Conservation (phyloP, 1,140 invertebrate genomes). For the Plutomurus gul region DNA sequence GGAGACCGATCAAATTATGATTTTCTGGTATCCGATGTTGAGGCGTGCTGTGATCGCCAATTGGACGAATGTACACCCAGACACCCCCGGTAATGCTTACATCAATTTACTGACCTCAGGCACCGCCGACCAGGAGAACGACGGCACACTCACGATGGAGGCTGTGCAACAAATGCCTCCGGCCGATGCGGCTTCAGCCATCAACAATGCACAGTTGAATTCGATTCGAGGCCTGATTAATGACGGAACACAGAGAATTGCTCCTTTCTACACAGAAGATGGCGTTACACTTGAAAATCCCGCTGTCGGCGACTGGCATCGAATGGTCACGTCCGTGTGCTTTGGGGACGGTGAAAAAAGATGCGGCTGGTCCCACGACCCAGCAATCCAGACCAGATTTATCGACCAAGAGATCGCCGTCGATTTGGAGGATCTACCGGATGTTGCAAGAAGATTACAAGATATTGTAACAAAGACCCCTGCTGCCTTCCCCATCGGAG, state of each 20-base stretch:
- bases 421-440: neutral
- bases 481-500: neutral
- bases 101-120: neutral
- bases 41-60: neutral
- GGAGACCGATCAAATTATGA: neutral
- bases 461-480: neutral
- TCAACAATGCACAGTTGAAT: neutral
- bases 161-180: neutral
- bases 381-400: too few relatives aligned
- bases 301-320: neutral
- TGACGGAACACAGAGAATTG: neutral
- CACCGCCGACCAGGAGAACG: neutral
- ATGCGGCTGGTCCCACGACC: neutral
- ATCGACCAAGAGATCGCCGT: neutral
- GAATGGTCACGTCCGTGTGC: neutral
- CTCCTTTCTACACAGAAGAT: neutral
- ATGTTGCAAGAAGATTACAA: neutral
- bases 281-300: neutral
- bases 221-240: neutral
- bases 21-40: neutral
- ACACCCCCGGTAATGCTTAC: neutral
- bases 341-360: neutral
- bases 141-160: neutral
- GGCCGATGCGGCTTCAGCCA: neutral
- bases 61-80: slow-evolving; percentile 7